Evolutionary conservation across 1,140 invertebrate genomes (phyloP), one percentile per base, ranked within the genome.

Genomic region (Lanistes nyassanus): DNA sequence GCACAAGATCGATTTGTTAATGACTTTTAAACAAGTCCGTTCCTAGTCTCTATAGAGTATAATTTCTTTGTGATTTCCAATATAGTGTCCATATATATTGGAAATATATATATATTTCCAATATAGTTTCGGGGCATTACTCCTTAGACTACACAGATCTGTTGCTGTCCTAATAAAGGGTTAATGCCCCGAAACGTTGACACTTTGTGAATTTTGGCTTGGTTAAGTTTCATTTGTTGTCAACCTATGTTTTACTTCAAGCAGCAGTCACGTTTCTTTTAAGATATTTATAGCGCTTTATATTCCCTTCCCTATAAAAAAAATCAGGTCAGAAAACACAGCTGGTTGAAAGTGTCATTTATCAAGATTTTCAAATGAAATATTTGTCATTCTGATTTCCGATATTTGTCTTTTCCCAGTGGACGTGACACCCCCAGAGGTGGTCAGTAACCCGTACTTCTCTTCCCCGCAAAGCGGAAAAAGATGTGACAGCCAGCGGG

Each of bases 401-500:
- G 11, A 11, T 29, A 16, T 62, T 26, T 62, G 11, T 65, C 23
- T 68, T 69, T 51, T 55, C 62, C 58, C 29, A 67, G 55, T 56
- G 29, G 68, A 56, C 21, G 58, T 34, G 26, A 58, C 53, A 56
- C 23, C 26, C 6, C 74, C 53, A 29, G 47, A 66, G 51, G 31
- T 36, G 7, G 19, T 62, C n/a, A 0, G 21, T 5, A 31, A 5
- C 31, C 68, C 68, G 0, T 55, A 58, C 51, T 70, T 70, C 68
- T 55, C 56, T 3, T 70, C 51, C 0, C 53, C 13, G 13, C 68
- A 36, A 36, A 55, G 56, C 53, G 68, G 55, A 36, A 58, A 51
- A 56, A 21, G 3, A 16, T 26, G 5, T 3, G 16, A 42, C 0
- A 55, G 71, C 0, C 79, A 81, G 56, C 77, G 55, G 34, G 83